These are phyloP conservation scores for Myotis lucifugus DNA, from an alignment of 2,113 vertebrate genomes.

Conservation along the genomic window DNA sequence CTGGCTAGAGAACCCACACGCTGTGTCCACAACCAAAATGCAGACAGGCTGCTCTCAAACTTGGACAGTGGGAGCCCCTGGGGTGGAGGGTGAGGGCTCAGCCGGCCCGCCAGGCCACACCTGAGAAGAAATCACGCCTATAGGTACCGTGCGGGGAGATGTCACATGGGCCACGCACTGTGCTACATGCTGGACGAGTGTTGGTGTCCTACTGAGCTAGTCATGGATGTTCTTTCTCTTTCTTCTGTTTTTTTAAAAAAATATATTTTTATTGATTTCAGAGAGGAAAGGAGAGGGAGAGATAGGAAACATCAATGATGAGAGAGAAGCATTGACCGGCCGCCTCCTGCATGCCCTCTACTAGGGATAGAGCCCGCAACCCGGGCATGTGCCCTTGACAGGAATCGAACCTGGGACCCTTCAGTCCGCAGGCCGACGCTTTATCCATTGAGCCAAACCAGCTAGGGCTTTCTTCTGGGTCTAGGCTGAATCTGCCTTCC, in stretches of 20 bases:
- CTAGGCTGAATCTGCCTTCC: neutral
- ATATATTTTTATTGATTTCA: no score
- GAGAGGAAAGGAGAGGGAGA: no score
- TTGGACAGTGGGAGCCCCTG: neutral
- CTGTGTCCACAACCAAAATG: neutral
- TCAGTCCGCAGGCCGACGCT: no score
- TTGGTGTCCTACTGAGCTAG: rapidly evolving
- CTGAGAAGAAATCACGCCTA: neutral
- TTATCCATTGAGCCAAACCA: no score
- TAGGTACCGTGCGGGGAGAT: rapidly evolving
- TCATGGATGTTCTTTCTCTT: neutral
- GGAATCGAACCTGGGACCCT: no score
- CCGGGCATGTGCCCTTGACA: no score
- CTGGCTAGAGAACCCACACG: neutral
- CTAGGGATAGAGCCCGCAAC: no score
- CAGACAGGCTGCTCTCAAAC: neutral
- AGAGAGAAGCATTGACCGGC: no score
- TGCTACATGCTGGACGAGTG: rapidly evolving
- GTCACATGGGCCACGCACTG: no score
- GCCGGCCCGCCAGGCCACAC: neutral
- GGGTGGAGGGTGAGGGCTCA: neutral
- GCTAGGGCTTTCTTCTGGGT: neutral
- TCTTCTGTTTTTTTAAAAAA: neutral
- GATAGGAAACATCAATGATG: no score
- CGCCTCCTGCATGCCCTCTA: no score